Conservation (phyloP, 2,113 vertebrate genomes). For the Sorex fumeus region DNA sequence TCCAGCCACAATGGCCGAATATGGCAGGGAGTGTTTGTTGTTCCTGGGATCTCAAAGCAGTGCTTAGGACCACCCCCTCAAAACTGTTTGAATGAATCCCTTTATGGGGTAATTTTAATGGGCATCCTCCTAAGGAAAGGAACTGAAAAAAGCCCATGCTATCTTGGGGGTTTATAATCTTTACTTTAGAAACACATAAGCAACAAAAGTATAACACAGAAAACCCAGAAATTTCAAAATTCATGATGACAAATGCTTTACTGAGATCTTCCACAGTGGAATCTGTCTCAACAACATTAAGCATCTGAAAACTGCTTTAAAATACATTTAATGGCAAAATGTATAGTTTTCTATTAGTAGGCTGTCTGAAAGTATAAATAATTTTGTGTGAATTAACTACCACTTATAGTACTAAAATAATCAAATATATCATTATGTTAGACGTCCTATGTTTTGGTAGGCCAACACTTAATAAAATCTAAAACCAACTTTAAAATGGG, state of each 20-base stretch:
- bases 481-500: constrained; percentile 60
- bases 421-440: constrained; percentile 42
- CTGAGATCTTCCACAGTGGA: constrained; percentile 26
- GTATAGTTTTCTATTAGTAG: constrained; percentile 60
- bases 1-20: too few relatives aligned
- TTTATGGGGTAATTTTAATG: constrained; percentile 56
- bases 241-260: constrained; percentile 50
- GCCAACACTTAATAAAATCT: constrained; percentile 43
- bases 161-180: constrained; percentile 16
- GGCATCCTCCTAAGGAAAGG: not conserved
- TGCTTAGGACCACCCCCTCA: too few relatives aligned
- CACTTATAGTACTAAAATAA: constrained; percentile 5
- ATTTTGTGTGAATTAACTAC: constrained; percentile 60
- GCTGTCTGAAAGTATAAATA: constrained; percentile 62
- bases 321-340: constrained; percentile 68
- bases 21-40: too few relatives aligned
- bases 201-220: constrained; percentile 34
- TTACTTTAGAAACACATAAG: constrained; percentile 61
- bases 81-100: not conserved
- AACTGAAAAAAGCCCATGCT: constrained; percentile 50
- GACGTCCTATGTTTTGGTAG: constrained; percentile 28
- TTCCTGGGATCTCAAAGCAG: too few relatives aligned
- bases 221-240: constrained; percentile 37
- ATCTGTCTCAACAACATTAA: constrained; percentile 26
- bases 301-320: constrained; percentile 68